Base-by-base conservation (phyloP, 2,113 vertebrate species). In the Podarcis muralis region DNA sequence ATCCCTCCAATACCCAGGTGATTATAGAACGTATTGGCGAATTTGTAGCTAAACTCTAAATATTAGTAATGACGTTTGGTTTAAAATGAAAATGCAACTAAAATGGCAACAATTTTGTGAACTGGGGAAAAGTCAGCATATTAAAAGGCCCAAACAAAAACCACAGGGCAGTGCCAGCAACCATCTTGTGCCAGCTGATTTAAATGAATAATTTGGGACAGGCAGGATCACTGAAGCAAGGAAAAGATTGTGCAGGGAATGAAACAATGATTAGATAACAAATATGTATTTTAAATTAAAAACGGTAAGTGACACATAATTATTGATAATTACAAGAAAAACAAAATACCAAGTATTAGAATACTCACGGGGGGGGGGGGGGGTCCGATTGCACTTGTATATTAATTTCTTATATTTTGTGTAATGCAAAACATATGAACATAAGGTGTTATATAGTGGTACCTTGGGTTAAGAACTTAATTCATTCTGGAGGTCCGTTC, bases 391-490 rank as follows among this genome's bases (percentile, higher is more conserved):
- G 43, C 5, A 13, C 3, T 71, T 65, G 32, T 16, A 79, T 68
- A 76, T 43, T n/a, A 15, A n/a, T 40, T 37, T 22, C 37, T 78
- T 79, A 68, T 66, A 35, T 65, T 48, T 59, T 43, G 68, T 25
- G 57, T 95, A 89, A 93, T 91, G 91, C 90, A 91, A 94, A 93
- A 86, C 59, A 9, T 81, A 88, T 89, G 92, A 91, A 85, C 57
- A 85, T 6, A 82, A 87, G 1, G 18, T 15, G 59, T 62, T 62
- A 20, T 62, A 5, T 37, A 37, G 35, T 37, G 35, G 35, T 37
- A 37, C 35, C 35, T 37, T 37, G 35, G 35, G 35, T 37, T 37
- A 37, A 37, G 35, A 37, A 37, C 35, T 37, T 37, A 37, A 37
- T 37, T 37, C 35, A 3, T 37, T 37, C 35, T 37, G 35, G 35